Evolutionary conservation across 2,797 vertebrate genomes (phyloP), one percentile per base, ranked within the genome.

Genomic region (Carcharodon carcharias): DNA sequence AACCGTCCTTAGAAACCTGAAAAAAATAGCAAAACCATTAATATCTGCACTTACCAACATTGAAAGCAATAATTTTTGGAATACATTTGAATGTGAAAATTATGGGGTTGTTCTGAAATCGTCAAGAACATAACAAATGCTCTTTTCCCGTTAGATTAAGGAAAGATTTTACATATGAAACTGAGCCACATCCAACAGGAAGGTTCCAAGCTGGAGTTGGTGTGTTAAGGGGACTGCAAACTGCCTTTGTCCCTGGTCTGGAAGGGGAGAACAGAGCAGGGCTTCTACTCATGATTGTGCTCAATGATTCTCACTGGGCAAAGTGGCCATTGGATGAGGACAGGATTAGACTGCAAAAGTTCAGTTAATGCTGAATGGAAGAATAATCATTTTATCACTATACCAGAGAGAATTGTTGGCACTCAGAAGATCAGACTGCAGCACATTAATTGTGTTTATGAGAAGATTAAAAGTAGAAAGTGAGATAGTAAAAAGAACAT

Each of bases 1-100:
- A 88, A 69, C 96, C 96, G 96, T 97, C 40, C 16, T 77, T 77
- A 71, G 69, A 73, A 54, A 77, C 50, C 94, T 95, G 94, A 95
- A 58, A 58, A 95, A 77, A 35, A 16, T 14, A 77, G 65, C n/a
- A 45, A 93, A 67, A 26, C 16, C 4, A 45, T 93, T 45, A 40
- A 93, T 9, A 65, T 65, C 61, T 9, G n/a, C 6, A 21, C 21
- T 40, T 67, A 23, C 7, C 26, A 77, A 95, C 4, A n/a, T n/a
- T 31, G 58, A 85, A 82, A 85, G 6, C 82, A 50, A 21, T 45
- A 50, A 67, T 28, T 93, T 93, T 93, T 93, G 8, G 40, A 93
- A 45, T 45, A 93, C 9, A 93, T 93, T 93, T 23, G 18, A 45
- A 63, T 23, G 63, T 8, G 50, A 26, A 54, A 95, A 26, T 69